phyloP scores from a whole-genome alignment of 2,797 vertebrate genomes.

The Pangasius djambal region DNA sequence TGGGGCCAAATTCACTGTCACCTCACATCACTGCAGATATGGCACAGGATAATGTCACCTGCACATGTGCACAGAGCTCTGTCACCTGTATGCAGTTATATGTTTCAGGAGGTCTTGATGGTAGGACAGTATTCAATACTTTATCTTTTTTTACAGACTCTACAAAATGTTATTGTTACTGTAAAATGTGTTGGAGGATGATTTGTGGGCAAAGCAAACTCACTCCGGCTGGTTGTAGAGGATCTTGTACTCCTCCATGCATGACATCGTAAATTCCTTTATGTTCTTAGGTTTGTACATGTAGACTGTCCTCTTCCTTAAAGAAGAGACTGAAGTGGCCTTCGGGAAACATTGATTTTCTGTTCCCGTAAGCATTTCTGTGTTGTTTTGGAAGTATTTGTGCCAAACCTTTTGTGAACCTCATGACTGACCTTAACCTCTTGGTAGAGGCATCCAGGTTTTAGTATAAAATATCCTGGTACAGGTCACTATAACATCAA shows the following conservation, averaged over 20 bases:
- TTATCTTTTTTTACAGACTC: neutral
- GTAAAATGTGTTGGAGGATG: constrained; percentile 9
- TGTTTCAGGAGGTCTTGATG: neutral
- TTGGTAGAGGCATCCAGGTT: neutral
- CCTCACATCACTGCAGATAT: neutral
- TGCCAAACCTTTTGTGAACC: neutral
- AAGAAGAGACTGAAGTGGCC: neutral
- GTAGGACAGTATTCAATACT: neutral
- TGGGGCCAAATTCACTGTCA: neutral
- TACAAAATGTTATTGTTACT: neutral
- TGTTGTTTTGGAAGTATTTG: neutral
- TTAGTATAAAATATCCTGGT: neutral
- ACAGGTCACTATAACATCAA: neutral
- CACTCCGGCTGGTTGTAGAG: neutral
- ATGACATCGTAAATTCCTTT: neutral
- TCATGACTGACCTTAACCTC: neutral
- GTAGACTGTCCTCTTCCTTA: neutral
- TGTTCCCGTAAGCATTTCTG: neutral
- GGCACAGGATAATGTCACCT: neutral
- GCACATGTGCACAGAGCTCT: neutral
- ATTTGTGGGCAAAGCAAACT: constrained; percentile 1
- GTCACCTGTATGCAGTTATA: neutral
- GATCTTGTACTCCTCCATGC: neutral
- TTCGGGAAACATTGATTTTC: neutral
- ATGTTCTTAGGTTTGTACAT: neutral